phyloP scores from a whole-genome alignment of 2,113 vertebrate species.

The Cynocephalus volans region DNA sequence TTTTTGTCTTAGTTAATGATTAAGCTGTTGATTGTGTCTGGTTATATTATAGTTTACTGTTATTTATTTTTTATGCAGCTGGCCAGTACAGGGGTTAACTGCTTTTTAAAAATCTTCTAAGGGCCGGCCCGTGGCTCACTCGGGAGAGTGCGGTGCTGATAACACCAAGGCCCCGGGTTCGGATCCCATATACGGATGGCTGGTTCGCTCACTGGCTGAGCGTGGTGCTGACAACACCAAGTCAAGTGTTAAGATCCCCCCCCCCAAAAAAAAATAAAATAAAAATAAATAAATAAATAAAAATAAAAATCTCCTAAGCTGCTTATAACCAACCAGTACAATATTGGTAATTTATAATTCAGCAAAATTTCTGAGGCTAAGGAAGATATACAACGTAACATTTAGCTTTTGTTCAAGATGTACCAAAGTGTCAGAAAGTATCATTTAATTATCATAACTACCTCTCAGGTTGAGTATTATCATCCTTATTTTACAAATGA shows the following conservation, averaged over 20 bases:
- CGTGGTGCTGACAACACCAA: too few species aligned
- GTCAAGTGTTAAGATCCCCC: too few species aligned
- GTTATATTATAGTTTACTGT: not conserved
- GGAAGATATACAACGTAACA: not conserved
- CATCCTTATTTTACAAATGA: constrained; percentile 28
- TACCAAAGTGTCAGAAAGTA: not conserved
- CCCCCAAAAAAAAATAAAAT: too few species aligned
- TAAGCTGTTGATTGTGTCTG: constrained; percentile 25
- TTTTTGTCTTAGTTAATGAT: constrained; percentile 33
- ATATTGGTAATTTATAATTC: constrained; percentile 16
- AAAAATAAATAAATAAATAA: too few species aligned
- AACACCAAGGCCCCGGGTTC: too few species aligned
- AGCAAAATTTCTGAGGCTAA: constrained; percentile 36
- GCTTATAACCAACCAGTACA: not conserved
- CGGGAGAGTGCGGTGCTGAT: too few species aligned
- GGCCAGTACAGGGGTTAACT: not conserved
- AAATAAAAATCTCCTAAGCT: constrained; percentile 11
- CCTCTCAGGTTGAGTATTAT: not conserved
- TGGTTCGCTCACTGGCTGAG: too few species aligned
- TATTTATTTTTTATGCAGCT: too few species aligned
- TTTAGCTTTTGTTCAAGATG: not conserved
- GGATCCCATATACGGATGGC: too few species aligned
- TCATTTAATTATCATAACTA: not conserved
- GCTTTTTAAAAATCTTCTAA: not conserved
- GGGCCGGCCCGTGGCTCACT: too few species aligned